phyloP scores from a whole-genome alignment of 2,113 vertebrate genomes.

The Caracal caracal region DNA sequence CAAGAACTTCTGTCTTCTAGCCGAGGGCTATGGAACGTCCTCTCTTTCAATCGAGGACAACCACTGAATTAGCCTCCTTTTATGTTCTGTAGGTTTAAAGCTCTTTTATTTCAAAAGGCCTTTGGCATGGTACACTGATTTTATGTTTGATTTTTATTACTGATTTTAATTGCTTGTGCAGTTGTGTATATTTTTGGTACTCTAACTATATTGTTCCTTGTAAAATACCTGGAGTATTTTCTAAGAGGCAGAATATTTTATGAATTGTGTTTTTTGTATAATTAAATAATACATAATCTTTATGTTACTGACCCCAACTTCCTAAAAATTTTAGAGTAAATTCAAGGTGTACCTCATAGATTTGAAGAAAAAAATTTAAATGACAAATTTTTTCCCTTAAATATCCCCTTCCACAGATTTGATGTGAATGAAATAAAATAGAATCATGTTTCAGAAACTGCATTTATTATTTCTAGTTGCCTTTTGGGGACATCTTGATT shows the following conservation, averaged over 20 bases:
- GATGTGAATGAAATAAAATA: constrained; percentile 55
- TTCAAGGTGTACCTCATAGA: constrained; percentile 22
- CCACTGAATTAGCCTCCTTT: constrained; percentile 65
- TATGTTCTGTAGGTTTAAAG: constrained; percentile 75
- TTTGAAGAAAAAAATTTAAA: constrained; percentile 33
- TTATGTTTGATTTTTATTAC: constrained; percentile 81
- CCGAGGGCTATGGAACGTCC: constrained; percentile 22
- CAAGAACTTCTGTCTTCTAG: constrained; percentile 31
- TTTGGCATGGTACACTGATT: constrained; percentile 76
- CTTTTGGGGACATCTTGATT: constrained; percentile 52
- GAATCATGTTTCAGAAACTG: constrained; percentile 49
- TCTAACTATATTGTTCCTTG: constrained; percentile 63
- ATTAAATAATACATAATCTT: constrained; percentile 73
- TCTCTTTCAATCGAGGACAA: constrained; percentile 70
- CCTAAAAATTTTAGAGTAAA: constrained; percentile 1
- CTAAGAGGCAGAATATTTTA: constrained; percentile 66
- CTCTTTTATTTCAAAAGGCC: constrained; percentile 76
- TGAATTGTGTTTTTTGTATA: constrained; percentile 55
- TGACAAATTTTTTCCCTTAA: constrained; percentile 14
- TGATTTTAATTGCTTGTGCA: constrained; percentile 75
- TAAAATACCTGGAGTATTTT: constrained; percentile 72
- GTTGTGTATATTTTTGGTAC: constrained; percentile 74
- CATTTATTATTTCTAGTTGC: constrained; percentile 53
- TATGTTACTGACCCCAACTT: constrained; percentile 29
- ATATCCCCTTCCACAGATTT: constrained; percentile 46